Percentiles rank a stretch among this genome's conserved stretches.
These are phyloP conservation scores for Paradoxurus hermaphroditus DNA, from an alignment of 2,113 vertebrate species.

Conservation along the genomic window DNA sequence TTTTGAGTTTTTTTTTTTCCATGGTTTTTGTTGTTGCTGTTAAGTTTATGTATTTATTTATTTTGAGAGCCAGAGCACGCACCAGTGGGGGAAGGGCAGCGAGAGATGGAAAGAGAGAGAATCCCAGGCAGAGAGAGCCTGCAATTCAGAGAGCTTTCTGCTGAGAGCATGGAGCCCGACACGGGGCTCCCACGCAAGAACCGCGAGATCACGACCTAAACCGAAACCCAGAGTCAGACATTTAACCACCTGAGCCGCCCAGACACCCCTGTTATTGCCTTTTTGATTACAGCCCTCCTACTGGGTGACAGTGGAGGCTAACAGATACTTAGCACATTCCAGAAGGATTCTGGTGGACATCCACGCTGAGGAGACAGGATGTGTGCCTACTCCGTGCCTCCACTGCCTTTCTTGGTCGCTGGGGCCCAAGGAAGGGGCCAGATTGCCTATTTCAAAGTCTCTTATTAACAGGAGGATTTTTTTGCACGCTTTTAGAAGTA, in stretches of 20 bases:
- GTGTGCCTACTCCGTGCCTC: not conserved
- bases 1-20: not conserved
- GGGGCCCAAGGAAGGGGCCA: not conserved
- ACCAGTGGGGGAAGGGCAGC: too few species aligned
- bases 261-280: not conserved
- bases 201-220: too few species aligned
- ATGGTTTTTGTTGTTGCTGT: too few species aligned
- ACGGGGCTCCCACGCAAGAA: too few species aligned
- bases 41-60: too few species aligned
- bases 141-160: too few species aligned
- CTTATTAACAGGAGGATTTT: not conserved
- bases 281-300: not conserved
- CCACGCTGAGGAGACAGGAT: not conserved
- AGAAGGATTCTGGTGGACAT: not conserved
- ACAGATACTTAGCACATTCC: not conserved
- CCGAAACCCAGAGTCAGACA: too few species aligned
- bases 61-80: too few species aligned
- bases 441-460: not conserved
- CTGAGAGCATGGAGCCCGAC: too few species aligned
- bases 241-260: too few species aligned
- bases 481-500: not conserved
- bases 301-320: not conserved
- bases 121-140: too few species aligned
- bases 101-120: too few species aligned
- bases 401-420: not conserved